Base-by-base conservation (phyloP, 2,888 invertebrate genomes). In the Drosophila rellima region DNA sequence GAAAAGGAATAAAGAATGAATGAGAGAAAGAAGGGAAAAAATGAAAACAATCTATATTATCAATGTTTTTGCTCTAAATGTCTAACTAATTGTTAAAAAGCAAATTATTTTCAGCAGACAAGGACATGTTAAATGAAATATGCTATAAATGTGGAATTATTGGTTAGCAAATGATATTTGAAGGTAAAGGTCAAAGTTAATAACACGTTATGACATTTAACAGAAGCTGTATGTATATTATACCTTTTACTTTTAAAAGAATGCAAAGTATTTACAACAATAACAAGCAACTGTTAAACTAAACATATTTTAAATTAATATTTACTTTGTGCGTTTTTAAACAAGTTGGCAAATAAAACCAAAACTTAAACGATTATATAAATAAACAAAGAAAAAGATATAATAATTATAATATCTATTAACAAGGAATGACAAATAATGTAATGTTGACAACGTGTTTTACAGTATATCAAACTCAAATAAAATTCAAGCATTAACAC, bases 31-130 rank as follows among this genome's bases (percentile, higher is more conserved):
- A 40, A 63, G 52, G 69, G 59, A 65, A 69, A 56, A 74, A 66
- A 63, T 62, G 64, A 67, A 78, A 59, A 80, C 70, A 82, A 78
- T 81, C 88, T 86, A 78, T 84, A 88, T 86, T 86, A 85, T 88
- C 74, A 82, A 88, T 87, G 88, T 87, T 89, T 89, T 87, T 89
- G 88, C 88, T 85, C 88, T 88, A 88, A 89, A 88, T 89, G 88
- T 88, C 88, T 88, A 88, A 82, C 82, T 88, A 88, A 88, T 78
- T 89, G 88, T 89, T 88, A 82, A 54, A 71, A 70, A 47, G 39
- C 59, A 60, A 74, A 64, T 86, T 86, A 82, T 82, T 82, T 82
- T 86, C 81, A 67, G 81, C 87, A 71, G 63, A 60, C 63, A 70
- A 67, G 20, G 44, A 56, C 52, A 71, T 63, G 85, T 74, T 78